Evolutionary conservation across 2,797 vertebrate genomes (phyloP), one percentile per base, ranked within the genome.

Genomic region (Falco columbarius): DNA sequence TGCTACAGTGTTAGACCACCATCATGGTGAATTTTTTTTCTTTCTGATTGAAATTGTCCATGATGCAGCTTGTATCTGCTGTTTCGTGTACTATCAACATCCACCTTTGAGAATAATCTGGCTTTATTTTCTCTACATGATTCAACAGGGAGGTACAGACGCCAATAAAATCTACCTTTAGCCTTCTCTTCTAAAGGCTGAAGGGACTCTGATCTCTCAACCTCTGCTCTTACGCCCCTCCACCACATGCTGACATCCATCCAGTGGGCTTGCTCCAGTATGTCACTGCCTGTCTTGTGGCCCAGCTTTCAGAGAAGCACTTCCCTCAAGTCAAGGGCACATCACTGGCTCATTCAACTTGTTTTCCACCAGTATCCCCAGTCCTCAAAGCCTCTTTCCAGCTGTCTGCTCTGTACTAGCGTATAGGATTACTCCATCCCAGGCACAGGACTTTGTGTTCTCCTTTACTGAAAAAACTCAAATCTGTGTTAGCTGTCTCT

Each of bases 351-450:
- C 44, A 7, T 42, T 62, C 49, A 38, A 10, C 17, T 38, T 26
- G 7, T 51, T 26, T 61, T 73, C 5, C 34, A 59, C 11, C 24
- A 59, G 26, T 38, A 68, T 4, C 22, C 9, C 17, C 0, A 0
- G 38, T 58, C 44, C 32, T 54, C 27, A 59, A 73, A 68, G 21
- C 44, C 27, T 81, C 49, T 59, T 89, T 38, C 38, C 30, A 86
- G 14, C 19, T 72, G 14, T 8, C n/a, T 58, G 20, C 20, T 23
- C 44, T 38, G 16, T 30, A 23, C 17, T 77, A 46, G 14, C 62
- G 14, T 22, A 80, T 15, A 44, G 27, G 7, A 11, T 34, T 75
- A 66, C 61, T 86, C 27, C 42, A 62, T n/a, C 14, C 26, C 49
- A 85, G 40, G 34, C 40, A 90, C 27, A 79, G 34, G 38, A 63